Conservation (phyloP, 2,113 vertebrate species). For the Clupea harengus region DNA sequence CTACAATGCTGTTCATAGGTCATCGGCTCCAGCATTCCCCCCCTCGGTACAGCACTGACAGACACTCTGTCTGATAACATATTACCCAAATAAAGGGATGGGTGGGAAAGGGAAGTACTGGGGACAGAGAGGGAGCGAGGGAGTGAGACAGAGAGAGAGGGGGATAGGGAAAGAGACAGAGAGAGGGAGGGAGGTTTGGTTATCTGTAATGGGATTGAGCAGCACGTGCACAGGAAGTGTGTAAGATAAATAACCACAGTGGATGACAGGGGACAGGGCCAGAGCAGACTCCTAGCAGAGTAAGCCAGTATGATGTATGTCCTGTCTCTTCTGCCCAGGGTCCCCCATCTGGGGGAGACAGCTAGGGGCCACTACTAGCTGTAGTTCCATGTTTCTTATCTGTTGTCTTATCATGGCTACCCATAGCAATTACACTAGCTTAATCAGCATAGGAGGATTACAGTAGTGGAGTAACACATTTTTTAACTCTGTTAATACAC, state of each 20-base stretch:
- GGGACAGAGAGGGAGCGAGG: constrained; percentile 3
- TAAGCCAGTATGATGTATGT: neutral
- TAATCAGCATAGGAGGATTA: neutral
- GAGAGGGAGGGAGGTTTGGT: neutral
- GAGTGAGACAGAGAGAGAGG: neutral
- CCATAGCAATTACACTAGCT: neutral
- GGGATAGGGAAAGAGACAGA: neutral
- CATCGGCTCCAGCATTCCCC: constrained; percentile 11
- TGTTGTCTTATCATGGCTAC: neutral
- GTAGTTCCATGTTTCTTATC: neutral
- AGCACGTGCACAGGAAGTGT: constrained; percentile 43
- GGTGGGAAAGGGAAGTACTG: neutral
- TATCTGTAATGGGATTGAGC: constrained; percentile 15
- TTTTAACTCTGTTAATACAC: neutral
- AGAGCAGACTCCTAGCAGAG: neutral
- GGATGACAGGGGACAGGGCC: constrained; percentile 19
- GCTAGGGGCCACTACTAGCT: neutral
- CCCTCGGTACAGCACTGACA: neutral
- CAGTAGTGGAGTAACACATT: neutral
- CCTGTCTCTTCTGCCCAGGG: neutral
- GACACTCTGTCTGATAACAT: constrained; percentile 6
- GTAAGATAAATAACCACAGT: constrained; percentile 39
- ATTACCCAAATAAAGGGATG: constrained; percentile 5
- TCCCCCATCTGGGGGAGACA: neutral
- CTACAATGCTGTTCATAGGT: constrained; percentile 1